Conservation (phyloP, 2,797 vertebrate species). For the Coccyzus lansbergi region DNA sequence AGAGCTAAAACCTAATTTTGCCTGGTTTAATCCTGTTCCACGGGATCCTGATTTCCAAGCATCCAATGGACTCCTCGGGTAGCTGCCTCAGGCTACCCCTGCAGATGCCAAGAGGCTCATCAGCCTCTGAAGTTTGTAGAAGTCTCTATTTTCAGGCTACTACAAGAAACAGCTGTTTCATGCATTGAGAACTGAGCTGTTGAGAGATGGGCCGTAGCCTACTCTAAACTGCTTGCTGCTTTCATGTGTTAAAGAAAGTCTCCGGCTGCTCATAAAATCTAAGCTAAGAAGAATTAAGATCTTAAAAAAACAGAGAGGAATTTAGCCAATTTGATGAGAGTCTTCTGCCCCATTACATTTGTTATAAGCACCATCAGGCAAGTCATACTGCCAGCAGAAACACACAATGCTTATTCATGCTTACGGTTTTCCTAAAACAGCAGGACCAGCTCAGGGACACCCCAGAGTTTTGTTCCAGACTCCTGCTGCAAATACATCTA, state of each 20-base stretch:
- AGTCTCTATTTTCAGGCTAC: background rate
- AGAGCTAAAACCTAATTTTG: background rate
- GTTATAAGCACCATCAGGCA: background rate
- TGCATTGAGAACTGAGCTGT: background rate
- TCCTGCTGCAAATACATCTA: background rate
- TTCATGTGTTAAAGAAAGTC: background rate
- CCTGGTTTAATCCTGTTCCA: background rate
- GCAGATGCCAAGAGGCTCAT: background rate
- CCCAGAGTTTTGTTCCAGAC: background rate
- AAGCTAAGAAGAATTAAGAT: too few species aligned
- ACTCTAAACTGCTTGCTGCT: background rate
- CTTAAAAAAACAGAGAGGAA: background rate
- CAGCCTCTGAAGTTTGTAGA: background rate
- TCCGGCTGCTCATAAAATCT: background rate
- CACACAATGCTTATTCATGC: background rate
- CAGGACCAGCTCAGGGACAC: background rate
- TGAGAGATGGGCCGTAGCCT: background rate
- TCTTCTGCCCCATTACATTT: background rate
- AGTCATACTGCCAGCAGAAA: background rate
- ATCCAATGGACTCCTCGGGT: rapidly evolving
- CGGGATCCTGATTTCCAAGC: background rate
- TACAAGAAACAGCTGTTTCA: background rate
- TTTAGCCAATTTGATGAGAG: background rate
- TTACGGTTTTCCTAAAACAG: background rate
- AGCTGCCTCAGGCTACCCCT: background rate